phyloP scores from a whole-genome alignment of 1,140 invertebrate species.

The Charaxes varanes region DNA sequence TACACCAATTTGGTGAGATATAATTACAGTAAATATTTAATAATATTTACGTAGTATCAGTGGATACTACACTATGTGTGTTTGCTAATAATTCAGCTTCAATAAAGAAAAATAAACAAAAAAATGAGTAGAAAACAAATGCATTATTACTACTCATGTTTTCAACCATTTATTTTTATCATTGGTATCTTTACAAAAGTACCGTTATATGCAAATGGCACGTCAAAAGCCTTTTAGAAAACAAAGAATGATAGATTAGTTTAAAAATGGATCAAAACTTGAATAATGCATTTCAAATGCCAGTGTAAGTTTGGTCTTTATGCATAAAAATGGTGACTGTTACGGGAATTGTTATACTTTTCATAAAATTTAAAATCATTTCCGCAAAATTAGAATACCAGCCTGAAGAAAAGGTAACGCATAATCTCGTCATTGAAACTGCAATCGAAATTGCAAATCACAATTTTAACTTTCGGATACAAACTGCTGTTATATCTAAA shows the following conservation, averaged over 20 bases:
- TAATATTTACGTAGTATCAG: too few species aligned
- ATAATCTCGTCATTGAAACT: conserved; percentile 13
- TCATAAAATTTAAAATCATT: conserved; percentile 1
- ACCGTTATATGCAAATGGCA: too few species aligned
- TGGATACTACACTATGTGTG: too few species aligned
- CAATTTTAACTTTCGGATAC: conserved; percentile 33
- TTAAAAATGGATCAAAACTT: conserved; percentile 5
- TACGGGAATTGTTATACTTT: neutral
- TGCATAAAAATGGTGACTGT: neutral
- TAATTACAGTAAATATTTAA: too few species aligned
- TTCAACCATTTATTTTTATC: too few species aligned
- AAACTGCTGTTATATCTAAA: conserved; percentile 28
- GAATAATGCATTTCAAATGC: neutral
- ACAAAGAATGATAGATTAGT: conserved; percentile 37
- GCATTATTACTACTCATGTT: too few species aligned
- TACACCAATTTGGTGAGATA: too few species aligned
- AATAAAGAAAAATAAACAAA: too few species aligned
- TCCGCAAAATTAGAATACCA: conserved; percentile 5
- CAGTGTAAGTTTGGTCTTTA: neutral
- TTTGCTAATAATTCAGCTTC: too few species aligned
- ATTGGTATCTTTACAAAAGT: too few species aligned
- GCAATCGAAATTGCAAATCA: conserved; percentile 31
- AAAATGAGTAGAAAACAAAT: too few species aligned
- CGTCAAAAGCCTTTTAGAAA: conserved; percentile 8
- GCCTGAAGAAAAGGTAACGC: conserved; percentile 9